phyloP scores from a whole-genome alignment of 2,113 vertebrate species.

The Clarias magur region DNA sequence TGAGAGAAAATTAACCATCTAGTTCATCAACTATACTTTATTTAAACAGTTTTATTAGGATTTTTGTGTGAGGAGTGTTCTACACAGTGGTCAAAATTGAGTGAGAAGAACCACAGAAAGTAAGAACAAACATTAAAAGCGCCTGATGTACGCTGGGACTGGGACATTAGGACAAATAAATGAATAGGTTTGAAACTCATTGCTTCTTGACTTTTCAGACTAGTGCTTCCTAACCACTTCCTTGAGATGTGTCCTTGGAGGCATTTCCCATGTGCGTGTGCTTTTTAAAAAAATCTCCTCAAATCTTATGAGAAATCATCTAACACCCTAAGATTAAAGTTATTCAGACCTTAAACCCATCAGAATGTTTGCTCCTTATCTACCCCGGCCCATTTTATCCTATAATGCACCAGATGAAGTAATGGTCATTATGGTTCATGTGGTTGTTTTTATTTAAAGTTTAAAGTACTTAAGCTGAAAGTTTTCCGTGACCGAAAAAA shows the following conservation, averaged over 20 bases:
- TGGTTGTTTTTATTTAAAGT: not conserved
- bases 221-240: not conserved
- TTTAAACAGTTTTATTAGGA: too few relatives aligned
- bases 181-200: not conserved
- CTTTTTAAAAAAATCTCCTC: not conserved
- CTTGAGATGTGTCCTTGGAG: not conserved
- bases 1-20: not conserved
- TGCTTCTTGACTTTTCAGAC: not conserved
- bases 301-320: not conserved
- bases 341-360: not conserved
- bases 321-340: not conserved
- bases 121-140: too few relatives aligned
- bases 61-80: not conserved
- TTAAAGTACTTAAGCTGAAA: not conserved
- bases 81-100: too few relatives aligned
- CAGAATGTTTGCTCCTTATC: not conserved
- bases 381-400: not conserved
- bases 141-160: too few relatives aligned
- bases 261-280: not conserved
- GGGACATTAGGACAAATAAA: not conserved
- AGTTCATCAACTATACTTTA: too few relatives aligned
- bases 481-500: slow-evolving; percentile 21
- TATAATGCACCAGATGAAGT: not conserved
- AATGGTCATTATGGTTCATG: too few relatives aligned
- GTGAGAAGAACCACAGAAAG: too few relatives aligned